Base-by-base conservation (phyloP, 2,113 vertebrate species). In the Cavia aperea region DNA sequence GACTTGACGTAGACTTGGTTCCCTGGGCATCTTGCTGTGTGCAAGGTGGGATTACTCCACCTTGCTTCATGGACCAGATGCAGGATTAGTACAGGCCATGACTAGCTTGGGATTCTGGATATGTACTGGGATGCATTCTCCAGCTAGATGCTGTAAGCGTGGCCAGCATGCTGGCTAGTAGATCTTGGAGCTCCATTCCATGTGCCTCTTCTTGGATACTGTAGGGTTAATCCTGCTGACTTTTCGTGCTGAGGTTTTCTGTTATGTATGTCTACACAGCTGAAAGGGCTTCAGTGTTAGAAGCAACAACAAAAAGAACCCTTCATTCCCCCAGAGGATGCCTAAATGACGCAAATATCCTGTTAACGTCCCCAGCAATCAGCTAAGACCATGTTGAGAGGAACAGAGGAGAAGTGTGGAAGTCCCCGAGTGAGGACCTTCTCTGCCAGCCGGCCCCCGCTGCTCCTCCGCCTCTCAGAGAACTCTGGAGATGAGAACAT, bases 391-490 rank as follows among this genome's bases (percentile, higher is more conserved):
- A 98, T 99, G 81, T 96, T 99, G 49, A 98, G 99, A 58, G 99
- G 99, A 39, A 98, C 97, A 1, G 99, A 99, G 97, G 99, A 99
- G 86, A 98, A 96, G 2, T 99, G 99, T n/a, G 99, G 99, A 49
- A 99, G 99, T 58, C 98, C 98, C 60, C 97, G 98, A 0, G 98
- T 99, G 10, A 98, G 98, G 9, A 99, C 99, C 0, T 51, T 98
- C 13, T 99, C 99, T 0, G 96, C 97, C 1, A 98, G 98, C 66
- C 98, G 98, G 0, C 99, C 98, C 0, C 98, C 97, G 0, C 97
- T 98, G 86, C 97, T 99, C 5, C 98, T 96, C 87, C 99, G 98
- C 56, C 97, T 99, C 2, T 99, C 99, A 0, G 99, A 99, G 94
- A 99, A 98, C 4, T 99, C 98, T 0, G 98, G 96, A 18, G 99